phyloP scores from a whole-genome alignment of 2,113 vertebrate species.

The Talpa occidentalis region DNA sequence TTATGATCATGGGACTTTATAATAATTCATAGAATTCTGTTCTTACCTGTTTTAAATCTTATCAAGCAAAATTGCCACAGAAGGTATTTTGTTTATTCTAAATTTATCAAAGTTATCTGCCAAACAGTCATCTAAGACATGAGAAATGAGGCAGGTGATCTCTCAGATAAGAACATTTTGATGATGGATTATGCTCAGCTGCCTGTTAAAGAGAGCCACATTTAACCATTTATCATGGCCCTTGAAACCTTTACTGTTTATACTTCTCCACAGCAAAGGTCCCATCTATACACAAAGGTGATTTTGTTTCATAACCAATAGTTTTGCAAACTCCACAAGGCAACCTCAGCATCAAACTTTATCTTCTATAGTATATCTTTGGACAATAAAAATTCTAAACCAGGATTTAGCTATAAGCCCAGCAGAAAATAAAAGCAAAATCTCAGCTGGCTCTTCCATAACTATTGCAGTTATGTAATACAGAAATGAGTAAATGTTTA shows the following conservation, averaged over 20 bases:
- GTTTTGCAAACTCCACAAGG: slow-evolving; percentile 24
- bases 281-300: not conserved
- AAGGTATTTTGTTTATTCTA: slow-evolving; percentile 48
- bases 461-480: slow-evolving; percentile 53
- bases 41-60: slow-evolving; percentile 35
- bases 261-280: not conserved
- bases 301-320: slow-evolving; percentile 4
- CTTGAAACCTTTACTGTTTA: not conserved
- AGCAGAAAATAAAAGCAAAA: slow-evolving; percentile 58
- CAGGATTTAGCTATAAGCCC: slow-evolving; percentile 41
- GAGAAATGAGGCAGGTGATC: slow-evolving; percentile 13
- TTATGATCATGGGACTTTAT: not conserved
- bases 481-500: slow-evolving; percentile 50
- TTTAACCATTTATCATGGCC: not conserved
- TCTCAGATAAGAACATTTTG: not conserved
- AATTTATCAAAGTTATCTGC: slow-evolving; percentile 29
- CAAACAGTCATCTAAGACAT: slow-evolving; percentile 14
- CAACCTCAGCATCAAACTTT: not conserved
- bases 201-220: not conserved
- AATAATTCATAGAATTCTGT: not conserved
- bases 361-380: not conserved
- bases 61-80: not conserved
- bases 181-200: slow-evolving; percentile 8
- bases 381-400: slow-evolving; percentile 34
- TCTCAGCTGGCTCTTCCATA: not conserved